A percentile compares a stretch with the other conserved stretches of the same genome.
Evolutionary conservation across 23 tunicate species (phyloP).

Genomic region (Oikopleura albicans): DNA sequence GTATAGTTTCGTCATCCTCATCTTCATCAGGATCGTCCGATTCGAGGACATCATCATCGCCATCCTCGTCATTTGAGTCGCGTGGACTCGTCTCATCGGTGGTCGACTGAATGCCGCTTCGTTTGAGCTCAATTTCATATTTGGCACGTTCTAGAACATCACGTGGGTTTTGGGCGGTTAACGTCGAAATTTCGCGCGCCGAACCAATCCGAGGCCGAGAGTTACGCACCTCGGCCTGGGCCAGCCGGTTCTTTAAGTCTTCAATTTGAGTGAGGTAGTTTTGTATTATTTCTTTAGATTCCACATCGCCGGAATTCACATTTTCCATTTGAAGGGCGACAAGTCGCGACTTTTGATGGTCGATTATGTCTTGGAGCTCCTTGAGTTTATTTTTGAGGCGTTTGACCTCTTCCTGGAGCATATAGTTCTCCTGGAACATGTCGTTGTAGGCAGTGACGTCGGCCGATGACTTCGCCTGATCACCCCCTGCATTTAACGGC

Average conservation of each 20-base stretch:
- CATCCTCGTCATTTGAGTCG: not conserved
- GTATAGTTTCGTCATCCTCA: not conserved
- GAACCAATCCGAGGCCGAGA: not conserved
- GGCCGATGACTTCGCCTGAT: not conserved
- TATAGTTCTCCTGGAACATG: slow-evolving; percentile 68
- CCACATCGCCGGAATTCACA: not conserved
- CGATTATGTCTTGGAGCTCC: slow-evolving; percentile 27
- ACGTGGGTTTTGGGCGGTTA: not conserved
- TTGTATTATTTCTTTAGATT: not conserved
- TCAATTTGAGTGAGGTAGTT: not conserved
- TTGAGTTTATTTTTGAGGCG: slow-evolving; percentile 40
- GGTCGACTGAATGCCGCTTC: not conserved
- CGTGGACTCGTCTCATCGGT: not conserved
- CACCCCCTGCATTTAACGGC: too few relatives aligned
- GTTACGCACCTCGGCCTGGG: slow-evolving; percentile 7
- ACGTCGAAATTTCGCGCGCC: not conserved
- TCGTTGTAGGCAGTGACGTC: slow-evolving; percentile 64
- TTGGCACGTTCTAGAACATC: not conserved
- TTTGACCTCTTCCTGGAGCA: slow-evolving; percentile 62
- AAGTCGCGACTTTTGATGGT: not conserved
- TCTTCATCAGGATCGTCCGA: not conserved
- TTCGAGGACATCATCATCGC: not conserved
- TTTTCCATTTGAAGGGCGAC: slow-evolving; percentile 9
- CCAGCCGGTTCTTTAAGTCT: not conserved
- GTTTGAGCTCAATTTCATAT: not conserved